Base-by-base conservation (phyloP, 30 jellyfish, hydroid and myxozoan species). In the Cassiopea xamachana region DNA sequence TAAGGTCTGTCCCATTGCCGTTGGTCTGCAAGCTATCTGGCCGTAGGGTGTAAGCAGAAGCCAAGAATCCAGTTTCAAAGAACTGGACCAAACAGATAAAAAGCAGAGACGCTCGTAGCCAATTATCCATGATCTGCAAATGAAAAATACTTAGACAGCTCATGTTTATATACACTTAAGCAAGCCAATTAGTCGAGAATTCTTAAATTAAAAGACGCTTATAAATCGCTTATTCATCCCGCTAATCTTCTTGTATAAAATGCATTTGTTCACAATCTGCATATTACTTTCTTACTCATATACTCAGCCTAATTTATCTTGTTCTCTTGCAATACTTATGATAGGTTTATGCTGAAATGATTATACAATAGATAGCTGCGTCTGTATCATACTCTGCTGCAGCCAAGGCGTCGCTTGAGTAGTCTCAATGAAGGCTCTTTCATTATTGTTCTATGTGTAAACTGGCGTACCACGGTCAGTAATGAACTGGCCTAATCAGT, bases 61-160 rank as follows among this genome's bases (percentile, higher is more conserved):
- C 68, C 69, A 12, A 10, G 10, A 14, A 44, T 27, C 49, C 80
- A 10, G 80, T 62, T 48, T 48, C 89, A 45, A 49, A 62, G 2
- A 80, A 44, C 89, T 78, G 87, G 75, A 49, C 46, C 49, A 78
- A 18, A 60, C 70, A 60, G 89, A 80, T 13, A 68, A 47, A 19
- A 27, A 80, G 46, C 43, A 80, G 80, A 43, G 89, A 48, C 79
- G 19, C 58, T 18, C 88, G 61, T 48, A 84, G 92, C 85, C 92
- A 69, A 69, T 51, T 84, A 61, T 62, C 92, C 92, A 84, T 84
- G 86, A 84, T 84, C 92, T 84, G 80, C 71, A 70, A 84, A 49
- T 58, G 80, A 84, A 17, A 55, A 44, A 45, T 48, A 75, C 49
- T 51, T 58, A 16, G 74, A 78, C 73, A 48, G 73, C 46, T 78